Evolutionary conservation across 2,113 vertebrate species (phyloP).

Genomic region (Hyla sarda): DNA sequence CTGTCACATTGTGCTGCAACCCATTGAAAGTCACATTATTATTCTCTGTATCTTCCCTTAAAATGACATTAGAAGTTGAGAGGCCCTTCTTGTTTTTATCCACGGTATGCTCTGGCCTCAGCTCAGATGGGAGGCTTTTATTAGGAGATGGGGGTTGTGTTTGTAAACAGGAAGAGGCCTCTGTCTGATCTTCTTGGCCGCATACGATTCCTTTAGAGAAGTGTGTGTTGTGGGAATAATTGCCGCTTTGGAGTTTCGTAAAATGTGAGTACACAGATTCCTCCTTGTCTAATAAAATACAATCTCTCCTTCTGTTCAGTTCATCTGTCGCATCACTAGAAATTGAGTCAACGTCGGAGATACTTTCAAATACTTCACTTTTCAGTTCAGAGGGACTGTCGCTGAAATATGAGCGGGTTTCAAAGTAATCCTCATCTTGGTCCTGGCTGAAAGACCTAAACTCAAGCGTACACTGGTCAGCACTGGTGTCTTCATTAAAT

Average conservation of each 20-base stretch:
- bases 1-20: conserved; percentile 56
- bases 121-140: conserved; percentile 8
- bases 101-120: neutral
- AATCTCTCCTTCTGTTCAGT: conserved; percentile 58
- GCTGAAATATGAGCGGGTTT: conserved; percentile 76
- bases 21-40: conserved; percentile 21
- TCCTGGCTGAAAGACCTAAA: conserved; percentile 70
- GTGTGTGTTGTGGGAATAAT: neutral
- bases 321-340: conserved; percentile 64
- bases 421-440: conserved; percentile 73
- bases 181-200: conserved; percentile 6
- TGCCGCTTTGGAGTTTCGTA: conserved; percentile 45
- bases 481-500: conserved; percentile 68
- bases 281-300: conserved; percentile 35
- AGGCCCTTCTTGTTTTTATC: neutral
- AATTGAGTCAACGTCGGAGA: conserved; percentile 69
- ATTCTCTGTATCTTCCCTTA: neutral
- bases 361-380: conserved; percentile 74
- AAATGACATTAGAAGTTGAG: neutral
- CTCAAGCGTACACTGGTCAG: conserved; percentile 58
- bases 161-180: conserved; percentile 56
- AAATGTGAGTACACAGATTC: neutral
- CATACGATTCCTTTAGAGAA: conserved; percentile 25
- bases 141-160: neutral
- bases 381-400: conserved; percentile 75